Base-by-base conservation (phyloP, 2,113 vertebrate genomes). In the Centropristis striata region DNA sequence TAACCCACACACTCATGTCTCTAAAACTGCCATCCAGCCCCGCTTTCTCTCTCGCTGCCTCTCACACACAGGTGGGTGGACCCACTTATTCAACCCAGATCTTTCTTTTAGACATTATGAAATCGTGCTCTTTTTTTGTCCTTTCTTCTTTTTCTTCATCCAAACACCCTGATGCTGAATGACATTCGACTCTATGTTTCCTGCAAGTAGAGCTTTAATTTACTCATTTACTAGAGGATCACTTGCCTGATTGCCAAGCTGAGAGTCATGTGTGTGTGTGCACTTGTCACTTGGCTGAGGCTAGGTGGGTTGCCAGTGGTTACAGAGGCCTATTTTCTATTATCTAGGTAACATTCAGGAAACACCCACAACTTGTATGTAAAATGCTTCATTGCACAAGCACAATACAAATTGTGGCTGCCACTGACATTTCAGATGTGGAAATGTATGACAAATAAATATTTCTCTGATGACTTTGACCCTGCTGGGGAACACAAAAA, bases 1-100 rank as follows among this genome's bases (percentile, higher is more conserved):
- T 80, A 95, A 92, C 94, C 94, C 94, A 96, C 95, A 94, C 95
- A 94, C 93, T 94, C 91, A 90, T 95, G 91, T 94, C 93, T 94
- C 90, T 94, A 89, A 92, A 94, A 91, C 88, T 81, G 83, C 87
- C 85, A 92, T 91, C 88, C 90, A 88, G 80, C 84, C 89, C 87
- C 86, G 88, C 78, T 80, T 92, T 94, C 87, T 94, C 89, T 90
- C 77, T 88, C 80, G 63, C 88, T 86, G 90, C 89, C 90, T 92
- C 90, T 92, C 92, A 92, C 88, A 92, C 88, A 87, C 92, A 90
- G 93, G 95, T 96, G 94, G 95, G 95, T 95, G 94, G 95, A 95
- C 93, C 94, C 94, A 95, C 93, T 95, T 95, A 94, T 93, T 92
- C 89, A 93, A 92, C 89, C 91, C 89, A 90, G 89, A 94, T 93